Conservation (phyloP, 1,140 invertebrate species). For the Drosophila obscura region DNA sequence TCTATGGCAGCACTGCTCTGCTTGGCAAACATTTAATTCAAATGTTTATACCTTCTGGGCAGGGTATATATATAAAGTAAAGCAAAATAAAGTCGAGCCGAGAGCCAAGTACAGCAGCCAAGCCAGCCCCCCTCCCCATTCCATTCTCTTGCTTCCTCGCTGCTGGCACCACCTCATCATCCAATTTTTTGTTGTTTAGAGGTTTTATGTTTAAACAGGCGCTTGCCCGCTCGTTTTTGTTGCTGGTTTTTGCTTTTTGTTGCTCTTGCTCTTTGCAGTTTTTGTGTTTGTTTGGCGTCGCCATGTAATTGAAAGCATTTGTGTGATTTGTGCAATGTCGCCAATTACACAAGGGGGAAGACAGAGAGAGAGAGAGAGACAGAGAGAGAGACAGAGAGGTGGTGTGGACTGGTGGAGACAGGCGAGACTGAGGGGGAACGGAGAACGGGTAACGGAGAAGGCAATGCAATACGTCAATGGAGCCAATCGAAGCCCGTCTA, state of each 20-base stretch:
- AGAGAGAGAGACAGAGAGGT: not conserved
- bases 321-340: conserved; percentile 80
- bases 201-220: conserved; percentile 71
- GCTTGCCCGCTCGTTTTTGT: conserved; percentile 23
- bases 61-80: conserved; percentile 19
- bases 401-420: not conserved
- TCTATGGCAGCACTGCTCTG: no score
- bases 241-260: no score
- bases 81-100: conserved; percentile 42
- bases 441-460: not conserved
- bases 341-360: conserved; percentile 52
- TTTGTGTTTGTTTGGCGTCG: conserved; percentile 47
- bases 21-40: no score
- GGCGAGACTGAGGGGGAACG: conserved; percentile 6
- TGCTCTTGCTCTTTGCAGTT: conserved; percentile 31
- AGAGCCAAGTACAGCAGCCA: conserved; percentile 41
- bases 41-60: no score
- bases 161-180: conserved; percentile 2
- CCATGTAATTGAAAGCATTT: conserved; percentile 80
- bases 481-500: conserved; percentile 53
- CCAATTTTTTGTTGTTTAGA: conserved; percentile 26
- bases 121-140: not conserved
- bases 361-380: not conserved
- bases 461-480: conserved; percentile 22
- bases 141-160: conserved; percentile 5